Evolutionary conservation across 1,140 invertebrate species (phyloP), one percentile per base, ranked within the genome.

Genomic region (Monochamus saltuarius): DNA sequence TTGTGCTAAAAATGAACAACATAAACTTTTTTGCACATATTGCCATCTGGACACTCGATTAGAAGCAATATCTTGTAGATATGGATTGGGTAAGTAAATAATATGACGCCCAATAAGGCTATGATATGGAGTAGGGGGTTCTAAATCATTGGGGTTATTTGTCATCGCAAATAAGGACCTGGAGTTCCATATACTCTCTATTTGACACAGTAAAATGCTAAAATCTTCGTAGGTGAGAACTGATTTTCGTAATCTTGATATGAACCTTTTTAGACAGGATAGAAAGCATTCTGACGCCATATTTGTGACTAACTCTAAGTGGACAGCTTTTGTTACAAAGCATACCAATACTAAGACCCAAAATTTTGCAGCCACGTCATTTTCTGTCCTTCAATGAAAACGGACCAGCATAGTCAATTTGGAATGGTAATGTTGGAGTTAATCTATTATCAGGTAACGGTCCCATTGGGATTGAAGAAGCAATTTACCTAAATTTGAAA

Each of bases 321-420:
- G 47, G 1, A 51, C 4, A 2, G 56, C 47, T 46, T 59, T 59
- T 1, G 17, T 52, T 9, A 17, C n/a, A 38, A 38, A 51, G 8
- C 39, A 51, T 22, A 51, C 42, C 40, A 59, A 59, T 36, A 58
- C 9, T 37, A 34, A 58, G 4, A 58, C 17, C 46, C 49, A 58
- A 9, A 1, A 19, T 39, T 58, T 58, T 49, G 13, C 8, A 11
- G 11, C 54, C 54, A 4, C 54, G 9, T 8, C 10, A 8, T 8
- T 3, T 45, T n/a, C 54, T 43, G 36, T 47, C 56, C 34, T 49
- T 47, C 10, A 58, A 4, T 10, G 34, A 36, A 29, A 58, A 49
- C 9, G 54, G 54, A 29, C 54, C 42, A 8, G 40, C 54, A 29
- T 45, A 56, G 35, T 56, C 54, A 29, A 9, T 39, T 16, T 13